A percentile compares a stretch with the other conserved stretches of the same genome.
These are phyloP conservation scores for Leuciscus waleckii DNA, from an alignment of 2,797 vertebrate genomes.

Conservation along the genomic window DNA sequence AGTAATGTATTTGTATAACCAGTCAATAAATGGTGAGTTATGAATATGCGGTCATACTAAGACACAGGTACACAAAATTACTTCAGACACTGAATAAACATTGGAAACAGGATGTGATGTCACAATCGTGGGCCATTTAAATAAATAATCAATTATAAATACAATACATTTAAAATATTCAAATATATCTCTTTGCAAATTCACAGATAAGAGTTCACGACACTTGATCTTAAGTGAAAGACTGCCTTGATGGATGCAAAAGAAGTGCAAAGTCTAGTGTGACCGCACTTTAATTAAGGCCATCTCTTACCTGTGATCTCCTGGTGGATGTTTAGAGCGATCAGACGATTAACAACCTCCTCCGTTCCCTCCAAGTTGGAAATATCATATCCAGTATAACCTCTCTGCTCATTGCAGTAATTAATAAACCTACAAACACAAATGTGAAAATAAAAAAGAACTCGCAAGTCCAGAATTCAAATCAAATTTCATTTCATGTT, in stretches of 20 bases:
- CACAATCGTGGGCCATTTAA: neutral
- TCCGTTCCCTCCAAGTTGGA: conserved; percentile 48
- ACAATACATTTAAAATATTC: neutral
- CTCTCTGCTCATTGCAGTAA: conserved; percentile 69
- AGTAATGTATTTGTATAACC: neutral
- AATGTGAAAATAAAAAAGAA: neutral
- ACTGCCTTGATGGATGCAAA: neutral
- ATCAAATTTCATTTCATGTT: neutral
- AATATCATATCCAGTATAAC: conserved; percentile 64
- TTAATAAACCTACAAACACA: conserved; percentile 72
- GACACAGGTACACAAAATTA: neutral
- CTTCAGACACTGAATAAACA: neutral
- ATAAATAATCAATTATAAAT: neutral
- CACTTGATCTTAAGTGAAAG: neutral
- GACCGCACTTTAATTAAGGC: neutral
- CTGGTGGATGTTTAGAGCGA: conserved; percentile 42
- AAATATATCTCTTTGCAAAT: neutral
- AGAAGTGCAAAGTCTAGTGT: neutral
- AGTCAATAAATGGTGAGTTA: too few species aligned
- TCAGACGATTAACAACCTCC: conserved; percentile 48
- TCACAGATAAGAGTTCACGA: neutral
- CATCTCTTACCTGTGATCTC: conserved; percentile 23
- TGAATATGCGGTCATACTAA: neutral
- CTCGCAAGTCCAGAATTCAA: neutral
- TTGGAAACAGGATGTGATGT: neutral